These are phyloP conservation scores for Melanotaenia nigrans DNA, from an alignment of 2,797 vertebrate genomes.

Conservation along the genomic window DNA sequence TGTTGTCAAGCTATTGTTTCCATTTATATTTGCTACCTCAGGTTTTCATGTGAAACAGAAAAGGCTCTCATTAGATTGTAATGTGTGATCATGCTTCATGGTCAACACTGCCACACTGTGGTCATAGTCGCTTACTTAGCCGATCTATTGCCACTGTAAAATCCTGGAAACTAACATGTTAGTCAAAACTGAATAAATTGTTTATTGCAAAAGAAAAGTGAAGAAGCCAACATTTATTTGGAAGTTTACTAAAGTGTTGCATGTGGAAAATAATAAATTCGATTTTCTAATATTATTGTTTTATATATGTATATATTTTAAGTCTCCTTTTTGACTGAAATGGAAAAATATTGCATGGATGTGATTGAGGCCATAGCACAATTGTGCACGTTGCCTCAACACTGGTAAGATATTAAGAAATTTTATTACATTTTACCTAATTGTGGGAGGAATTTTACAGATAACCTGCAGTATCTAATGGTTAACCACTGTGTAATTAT, in stretches of 20 bases:
- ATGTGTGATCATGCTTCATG: neutral
- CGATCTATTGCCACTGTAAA: neutral
- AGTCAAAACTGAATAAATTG: neutral
- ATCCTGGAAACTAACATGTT: neutral
- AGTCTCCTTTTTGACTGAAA: too few species aligned
- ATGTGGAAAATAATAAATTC: too few species aligned
- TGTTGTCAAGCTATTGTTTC: neutral
- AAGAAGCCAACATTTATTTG: too few species aligned
- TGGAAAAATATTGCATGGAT: too few species aligned
- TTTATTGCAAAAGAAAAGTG: neutral
- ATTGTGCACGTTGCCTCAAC: neutral
- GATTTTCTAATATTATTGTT: too few species aligned
- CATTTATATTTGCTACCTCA: constrained; percentile 19
- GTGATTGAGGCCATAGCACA: too few species aligned
- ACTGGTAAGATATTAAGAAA: neutral
- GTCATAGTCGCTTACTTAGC: neutral
- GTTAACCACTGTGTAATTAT: too few species aligned
- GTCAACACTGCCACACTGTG: constrained; percentile 47
- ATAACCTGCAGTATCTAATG: too few species aligned
- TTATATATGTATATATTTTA: too few species aligned
- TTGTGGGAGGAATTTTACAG: neutral
- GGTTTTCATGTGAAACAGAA: constrained; percentile 8
- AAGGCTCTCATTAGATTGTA: neutral
- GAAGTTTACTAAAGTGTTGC: neutral
- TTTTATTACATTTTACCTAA: neutral